phyloP scores from a whole-genome alignment of 2,888 invertebrate species.

The Lottia scabra region DNA sequence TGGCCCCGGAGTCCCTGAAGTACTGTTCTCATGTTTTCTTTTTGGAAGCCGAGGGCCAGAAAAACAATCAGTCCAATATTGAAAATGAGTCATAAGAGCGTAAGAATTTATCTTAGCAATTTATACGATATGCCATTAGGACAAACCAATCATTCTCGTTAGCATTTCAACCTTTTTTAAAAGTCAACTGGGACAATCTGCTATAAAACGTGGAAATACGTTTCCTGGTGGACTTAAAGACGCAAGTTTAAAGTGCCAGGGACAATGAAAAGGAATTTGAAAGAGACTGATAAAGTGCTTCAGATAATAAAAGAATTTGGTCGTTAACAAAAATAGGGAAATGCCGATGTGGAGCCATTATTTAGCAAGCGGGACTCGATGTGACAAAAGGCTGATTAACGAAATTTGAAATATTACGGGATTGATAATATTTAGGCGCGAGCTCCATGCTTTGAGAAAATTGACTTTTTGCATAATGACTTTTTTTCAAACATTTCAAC shows the following conservation, averaged over 20 bases:
- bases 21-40: not conserved
- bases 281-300: slow-evolving; percentile 3
- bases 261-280: not conserved
- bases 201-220: no score
- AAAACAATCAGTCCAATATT: not conserved
- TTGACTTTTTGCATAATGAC: slow-evolving; percentile 4
- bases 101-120: not conserved
- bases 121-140: not conserved
- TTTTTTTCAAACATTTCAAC: not conserved
- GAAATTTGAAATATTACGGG: not conserved
- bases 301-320: slow-evolving; percentile 1
- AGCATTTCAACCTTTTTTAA: not conserved
- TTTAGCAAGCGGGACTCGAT: not conserved
- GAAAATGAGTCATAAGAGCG: not conserved
- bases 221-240: not conserved
- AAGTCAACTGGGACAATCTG: not conserved
- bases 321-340: not conserved
- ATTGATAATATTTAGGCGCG: no score
- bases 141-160: no score
- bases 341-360: not conserved
- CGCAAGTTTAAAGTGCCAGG: not conserved
- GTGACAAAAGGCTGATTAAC: slow-evolving; percentile 7
- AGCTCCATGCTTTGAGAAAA: not conserved
- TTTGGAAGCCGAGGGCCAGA: not conserved
- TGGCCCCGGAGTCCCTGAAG: not conserved